Evolutionary conservation across 2,113 vertebrate genomes (phyloP).

Genomic region (Scatophagus argus): DNA sequence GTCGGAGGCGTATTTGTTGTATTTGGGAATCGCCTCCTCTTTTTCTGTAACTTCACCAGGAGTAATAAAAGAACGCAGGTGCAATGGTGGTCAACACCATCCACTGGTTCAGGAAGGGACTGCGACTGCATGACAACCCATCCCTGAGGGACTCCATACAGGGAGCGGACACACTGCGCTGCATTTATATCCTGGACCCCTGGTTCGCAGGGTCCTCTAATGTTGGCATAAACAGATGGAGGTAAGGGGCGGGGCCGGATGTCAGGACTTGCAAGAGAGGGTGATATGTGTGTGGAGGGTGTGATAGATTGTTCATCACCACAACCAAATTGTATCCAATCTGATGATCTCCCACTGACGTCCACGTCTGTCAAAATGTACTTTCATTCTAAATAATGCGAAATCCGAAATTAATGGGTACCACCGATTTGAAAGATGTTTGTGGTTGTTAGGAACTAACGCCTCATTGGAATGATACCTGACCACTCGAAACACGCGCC

Average conservation of each 20-base stretch:
- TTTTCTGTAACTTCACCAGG: not conserved
- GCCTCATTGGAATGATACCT: no score
- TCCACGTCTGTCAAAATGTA: not conserved
- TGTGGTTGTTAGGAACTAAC: no score
- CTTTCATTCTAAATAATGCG: no score
- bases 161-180: slow-evolving; percentile 91
- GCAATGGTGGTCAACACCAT: slow-evolving; percentile 93
- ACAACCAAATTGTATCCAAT: no score
- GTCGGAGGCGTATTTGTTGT: not conserved
- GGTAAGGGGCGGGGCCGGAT: slow-evolving; percentile 80
- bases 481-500: no score
- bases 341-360: not conserved
- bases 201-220: slow-evolving; percentile 98
- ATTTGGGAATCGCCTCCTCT: not conserved
- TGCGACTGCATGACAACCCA: slow-evolving; percentile 96
- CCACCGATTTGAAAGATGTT: no score
- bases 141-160: slow-evolving; percentile 91
- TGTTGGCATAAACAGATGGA: slow-evolving; percentile 98
- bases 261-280: not conserved
- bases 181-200: slow-evolving; percentile 97
- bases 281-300: not conserved
- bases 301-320: not conserved
- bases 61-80: not conserved
- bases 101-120: slow-evolving; percentile 98
- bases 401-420: no score